These are phyloP conservation scores for Petrolisthes cinctipes DNA, from an alignment of 2,888 invertebrate species.

Conservation along the genomic window DNA sequence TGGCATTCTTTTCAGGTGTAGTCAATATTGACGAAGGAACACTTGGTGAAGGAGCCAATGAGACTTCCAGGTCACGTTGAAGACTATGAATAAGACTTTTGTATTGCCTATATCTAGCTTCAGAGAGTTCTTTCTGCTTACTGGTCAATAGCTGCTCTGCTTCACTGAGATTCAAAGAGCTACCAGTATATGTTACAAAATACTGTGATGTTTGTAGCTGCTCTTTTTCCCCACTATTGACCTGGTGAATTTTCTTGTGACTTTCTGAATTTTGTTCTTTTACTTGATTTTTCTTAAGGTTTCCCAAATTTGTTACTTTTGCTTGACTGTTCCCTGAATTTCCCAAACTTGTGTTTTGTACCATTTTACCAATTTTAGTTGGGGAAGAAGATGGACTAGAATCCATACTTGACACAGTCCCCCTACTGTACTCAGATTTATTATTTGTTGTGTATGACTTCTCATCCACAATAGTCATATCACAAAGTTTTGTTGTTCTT, in stretches of 20 bases:
- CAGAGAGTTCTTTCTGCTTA: constrained; percentile 47
- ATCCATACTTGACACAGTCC: constrained; percentile 14
- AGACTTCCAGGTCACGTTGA: constrained; percentile 45
- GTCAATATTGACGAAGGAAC: constrained; percentile 52
- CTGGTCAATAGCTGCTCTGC: constrained; percentile 42
- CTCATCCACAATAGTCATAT: constrained; percentile 51
- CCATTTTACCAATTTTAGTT: not conserved
- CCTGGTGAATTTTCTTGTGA: not conserved
- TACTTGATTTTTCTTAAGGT: not conserved
- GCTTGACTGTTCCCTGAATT: not conserved
- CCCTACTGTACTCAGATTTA: constrained; percentile 6
- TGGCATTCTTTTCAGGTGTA: constrained; percentile 39
- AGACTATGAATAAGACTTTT: constrained; percentile 47
- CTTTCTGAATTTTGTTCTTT: too few relatives aligned
- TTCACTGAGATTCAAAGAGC: constrained; percentile 37
- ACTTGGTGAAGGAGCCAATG: constrained; percentile 42
- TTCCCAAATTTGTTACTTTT: not conserved
- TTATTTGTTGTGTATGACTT: constrained; percentile 8
- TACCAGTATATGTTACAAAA: not conserved
- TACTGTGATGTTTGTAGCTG: not conserved
- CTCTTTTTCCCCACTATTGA: not conserved
- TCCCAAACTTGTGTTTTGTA: not conserved
- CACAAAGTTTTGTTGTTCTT: constrained; percentile 21
- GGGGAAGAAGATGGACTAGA: constrained; percentile 3
- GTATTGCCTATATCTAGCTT: constrained; percentile 46